Evolutionary conservation across 2,797 vertebrate genomes (phyloP), one percentile per base, ranked within the genome.

Genomic region (Clarias laeviceps): DNA sequence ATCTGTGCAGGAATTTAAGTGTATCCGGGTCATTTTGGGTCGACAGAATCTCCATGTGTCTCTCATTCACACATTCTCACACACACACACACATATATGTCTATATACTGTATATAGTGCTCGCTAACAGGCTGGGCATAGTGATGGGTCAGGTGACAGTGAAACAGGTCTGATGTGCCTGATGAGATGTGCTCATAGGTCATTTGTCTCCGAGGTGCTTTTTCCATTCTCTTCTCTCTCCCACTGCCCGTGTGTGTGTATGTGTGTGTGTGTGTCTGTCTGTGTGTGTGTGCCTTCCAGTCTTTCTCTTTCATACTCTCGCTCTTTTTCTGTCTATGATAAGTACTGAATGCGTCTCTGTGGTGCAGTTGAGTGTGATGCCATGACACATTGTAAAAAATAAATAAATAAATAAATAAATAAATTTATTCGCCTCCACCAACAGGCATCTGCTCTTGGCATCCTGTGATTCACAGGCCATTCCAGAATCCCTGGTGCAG

Each of bases 61-160:
- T n/a, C 45, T 40, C 20, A 65, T 54, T 37, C 82, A 73, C 9
- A 73, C 69, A 74, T 61, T 34, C 32, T 34, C 32, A 3, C 32
- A 34, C 32, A 34, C 37, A 40, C 37, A 6, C 5, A 40, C 37
- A 40, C 37, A 37, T 37, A 37, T 2, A 37, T 37, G 5, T 37
- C 3, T 37, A 37, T 37, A 34, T 3, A 34, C 32, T 1, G 3
- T 69, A 37, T 62, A 45, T 64, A 64, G 59, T 64, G 77, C 59
- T 65, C 34, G 11, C 34, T 64, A 80, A 64, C 78, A 27, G 37
- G 17, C 61, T 65, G 37, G 17, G 61, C 15, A 80, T 29, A 65
- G n/a, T 50, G 78, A 54, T 62, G 54, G 61, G 37, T 80, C 78
- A 80, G 29, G 62, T 66, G 79, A 66, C 79, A 29, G 66, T 80